These are phyloP conservation scores for Strix aluco DNA, from an alignment of 2,113 vertebrate genomes.

Conservation along the genomic window DNA sequence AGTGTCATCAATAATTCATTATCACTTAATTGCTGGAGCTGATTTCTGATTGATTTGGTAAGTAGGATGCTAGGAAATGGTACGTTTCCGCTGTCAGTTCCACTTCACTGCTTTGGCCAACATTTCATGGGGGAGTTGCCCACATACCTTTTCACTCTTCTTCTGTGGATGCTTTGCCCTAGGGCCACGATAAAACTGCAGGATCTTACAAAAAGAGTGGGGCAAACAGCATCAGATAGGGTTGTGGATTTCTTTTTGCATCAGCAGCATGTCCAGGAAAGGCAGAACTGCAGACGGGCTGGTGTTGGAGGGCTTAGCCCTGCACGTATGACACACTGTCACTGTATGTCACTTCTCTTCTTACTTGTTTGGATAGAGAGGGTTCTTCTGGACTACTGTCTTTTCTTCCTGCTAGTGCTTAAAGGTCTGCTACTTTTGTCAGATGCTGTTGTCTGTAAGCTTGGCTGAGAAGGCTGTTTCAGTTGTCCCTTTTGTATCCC, in stretches of 20 bases:
- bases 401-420: background rate
- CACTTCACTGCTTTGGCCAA: background rate
- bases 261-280: background rate
- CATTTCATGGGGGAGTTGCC: background rate
- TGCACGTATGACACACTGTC: rapidly evolving
- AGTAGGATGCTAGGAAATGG: background rate
- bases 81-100: background rate
- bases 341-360: background rate
- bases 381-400: background rate
- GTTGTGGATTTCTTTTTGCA: background rate
- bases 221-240: background rate
- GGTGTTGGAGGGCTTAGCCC: background rate
- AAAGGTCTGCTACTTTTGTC: background rate
- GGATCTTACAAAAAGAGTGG: background rate
- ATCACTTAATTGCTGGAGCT: slow-evolving; percentile 25
- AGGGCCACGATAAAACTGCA: background rate
- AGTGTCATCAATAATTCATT: slow-evolving; percentile 23
- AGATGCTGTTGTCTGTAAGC: background rate
- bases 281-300: background rate
- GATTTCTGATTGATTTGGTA: slow-evolving; percentile 21
- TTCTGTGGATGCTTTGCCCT: background rate
- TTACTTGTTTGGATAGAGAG: background rate
- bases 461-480: background rate
- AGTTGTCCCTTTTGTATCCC: background rate
- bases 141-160: background rate